A percentile compares a stretch with the other conserved stretches of the same genome.
Conservation (phyloP, 2,113 vertebrate genomes). For the Grammomys surdaster region DNA sequence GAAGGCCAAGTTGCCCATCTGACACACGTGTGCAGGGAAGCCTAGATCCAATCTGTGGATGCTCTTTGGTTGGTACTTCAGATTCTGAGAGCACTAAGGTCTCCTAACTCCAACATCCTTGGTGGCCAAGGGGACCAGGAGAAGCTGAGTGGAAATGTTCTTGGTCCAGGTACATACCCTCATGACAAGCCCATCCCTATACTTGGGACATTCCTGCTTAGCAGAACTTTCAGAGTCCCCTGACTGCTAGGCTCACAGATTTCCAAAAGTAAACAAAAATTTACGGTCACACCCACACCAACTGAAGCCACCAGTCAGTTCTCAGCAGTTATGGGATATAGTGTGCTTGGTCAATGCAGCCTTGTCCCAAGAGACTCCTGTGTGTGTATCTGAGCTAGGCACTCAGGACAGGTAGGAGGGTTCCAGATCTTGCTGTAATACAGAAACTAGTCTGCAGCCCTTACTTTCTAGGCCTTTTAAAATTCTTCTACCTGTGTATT, state of each 20-base stretch:
- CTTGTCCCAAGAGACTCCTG: rapidly evolving
- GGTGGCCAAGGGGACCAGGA: neutral
- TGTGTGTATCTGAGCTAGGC: rapidly evolving
- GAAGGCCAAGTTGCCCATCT: too few species aligned
- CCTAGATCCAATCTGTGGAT: too few species aligned
- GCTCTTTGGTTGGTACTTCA: too few species aligned
- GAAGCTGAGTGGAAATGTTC: too few species aligned
- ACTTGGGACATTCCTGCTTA: rapidly evolving
- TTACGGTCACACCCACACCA: neutral
- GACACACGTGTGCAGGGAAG: too few species aligned
- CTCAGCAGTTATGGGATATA: neutral
- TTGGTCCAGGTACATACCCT: neutral
- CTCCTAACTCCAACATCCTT: neutral
- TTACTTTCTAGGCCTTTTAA: neutral
- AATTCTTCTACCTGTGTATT: neutral
- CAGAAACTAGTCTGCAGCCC: too few species aligned
- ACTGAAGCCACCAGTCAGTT: rapidly evolving
- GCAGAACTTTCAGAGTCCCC: rapidly evolving
- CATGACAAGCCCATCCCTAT: neutral
- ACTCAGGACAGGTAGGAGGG: rapidly evolving
- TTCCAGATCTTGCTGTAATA: neutral
- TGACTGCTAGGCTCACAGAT: neutral
- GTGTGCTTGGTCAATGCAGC: neutral
- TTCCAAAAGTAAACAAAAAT: neutral
- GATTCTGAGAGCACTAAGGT: neutral